Conservation (phyloP, 2,113 vertebrate species). For the Plestiodon gilberti region DNA sequence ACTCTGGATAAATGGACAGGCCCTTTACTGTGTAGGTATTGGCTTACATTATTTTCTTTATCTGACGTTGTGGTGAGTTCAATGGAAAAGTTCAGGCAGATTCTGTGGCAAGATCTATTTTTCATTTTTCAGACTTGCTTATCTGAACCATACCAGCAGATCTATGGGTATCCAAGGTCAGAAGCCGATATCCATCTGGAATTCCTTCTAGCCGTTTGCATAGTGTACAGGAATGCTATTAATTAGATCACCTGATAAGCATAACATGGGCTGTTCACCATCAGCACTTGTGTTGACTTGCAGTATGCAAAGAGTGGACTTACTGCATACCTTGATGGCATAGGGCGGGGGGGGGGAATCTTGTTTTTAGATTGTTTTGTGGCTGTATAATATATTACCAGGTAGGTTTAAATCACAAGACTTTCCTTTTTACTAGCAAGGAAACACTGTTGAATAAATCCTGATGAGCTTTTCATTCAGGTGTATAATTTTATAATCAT, state of each 20-base stretch:
- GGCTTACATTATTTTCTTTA: background rate
- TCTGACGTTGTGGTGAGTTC: background rate
- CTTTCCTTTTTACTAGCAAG: background rate
- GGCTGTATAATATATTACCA: conserved; percentile 12
- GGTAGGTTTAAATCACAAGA: background rate
- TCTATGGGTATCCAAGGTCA: background rate
- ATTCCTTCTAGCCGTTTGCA: background rate
- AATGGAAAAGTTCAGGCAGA: background rate
- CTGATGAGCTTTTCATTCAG: no score
- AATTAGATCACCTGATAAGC: accelerated
- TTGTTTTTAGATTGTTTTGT: conserved; percentile 24
- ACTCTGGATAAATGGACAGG: background rate
- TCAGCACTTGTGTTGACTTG: conserved; percentile 40
- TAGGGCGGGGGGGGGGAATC: conserved; percentile 6
- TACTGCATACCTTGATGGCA: conserved; percentile 5
- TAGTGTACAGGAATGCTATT: background rate
- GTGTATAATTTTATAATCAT: no score
- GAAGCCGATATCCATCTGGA: background rate
- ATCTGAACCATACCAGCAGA: conserved; percentile 25
- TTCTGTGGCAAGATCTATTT: conserved; percentile 3
- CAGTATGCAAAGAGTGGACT: background rate
- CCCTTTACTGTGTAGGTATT: background rate
- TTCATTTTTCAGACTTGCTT: background rate
- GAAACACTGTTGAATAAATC: no score
- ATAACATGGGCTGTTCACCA: background rate